A percentile compares a stretch with the other conserved stretches of the same genome.
Evolutionary conservation across 2,797 vertebrate species (phyloP).

Genomic region (Molothrus ater): DNA sequence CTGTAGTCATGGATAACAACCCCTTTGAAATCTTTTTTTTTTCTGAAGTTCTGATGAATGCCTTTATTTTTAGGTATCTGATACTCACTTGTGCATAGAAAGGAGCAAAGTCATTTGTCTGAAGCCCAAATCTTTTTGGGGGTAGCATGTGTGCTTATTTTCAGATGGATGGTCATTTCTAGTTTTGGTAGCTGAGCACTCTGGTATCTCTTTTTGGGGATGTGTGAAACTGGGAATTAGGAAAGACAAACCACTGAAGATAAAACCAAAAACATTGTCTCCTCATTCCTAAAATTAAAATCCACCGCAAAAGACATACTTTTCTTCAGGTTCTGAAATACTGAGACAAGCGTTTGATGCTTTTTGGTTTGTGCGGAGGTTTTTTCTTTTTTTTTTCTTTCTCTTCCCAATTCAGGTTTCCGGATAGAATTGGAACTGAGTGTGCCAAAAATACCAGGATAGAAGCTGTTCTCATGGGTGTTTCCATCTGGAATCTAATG

Average conservation of each 20-base stretch:
- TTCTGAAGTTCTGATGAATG: not conserved
- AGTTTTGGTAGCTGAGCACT: not conserved
- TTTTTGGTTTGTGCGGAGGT: not conserved
- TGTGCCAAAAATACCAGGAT: constrained; percentile 71
- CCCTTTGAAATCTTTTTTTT: not conserved
- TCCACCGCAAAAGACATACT: not conserved
- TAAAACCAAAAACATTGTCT: not conserved
- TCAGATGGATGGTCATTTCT: not conserved
- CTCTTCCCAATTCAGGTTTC: constrained; percentile 53
- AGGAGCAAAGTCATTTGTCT: not conserved
- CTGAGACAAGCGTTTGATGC: not conserved
- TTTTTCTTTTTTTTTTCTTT: not conserved
- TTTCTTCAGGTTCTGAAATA: constrained; percentile 13
- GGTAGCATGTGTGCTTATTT: not conserved
- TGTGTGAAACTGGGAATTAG: not conserved
- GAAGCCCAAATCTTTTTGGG: not conserved
- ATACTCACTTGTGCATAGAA: not conserved
- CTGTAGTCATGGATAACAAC: not conserved
- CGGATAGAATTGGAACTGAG: constrained; percentile 52
- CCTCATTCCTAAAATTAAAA: not conserved
- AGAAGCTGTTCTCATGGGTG: constrained; percentile 73
- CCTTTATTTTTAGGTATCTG: not conserved
- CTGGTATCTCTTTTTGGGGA: not conserved
- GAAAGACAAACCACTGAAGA: not conserved
- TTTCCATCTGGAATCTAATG: constrained; percentile 73